Evolutionary conservation across 2,113 vertebrate genomes (phyloP).

Genomic region (Dipodomys ordii): DNA sequence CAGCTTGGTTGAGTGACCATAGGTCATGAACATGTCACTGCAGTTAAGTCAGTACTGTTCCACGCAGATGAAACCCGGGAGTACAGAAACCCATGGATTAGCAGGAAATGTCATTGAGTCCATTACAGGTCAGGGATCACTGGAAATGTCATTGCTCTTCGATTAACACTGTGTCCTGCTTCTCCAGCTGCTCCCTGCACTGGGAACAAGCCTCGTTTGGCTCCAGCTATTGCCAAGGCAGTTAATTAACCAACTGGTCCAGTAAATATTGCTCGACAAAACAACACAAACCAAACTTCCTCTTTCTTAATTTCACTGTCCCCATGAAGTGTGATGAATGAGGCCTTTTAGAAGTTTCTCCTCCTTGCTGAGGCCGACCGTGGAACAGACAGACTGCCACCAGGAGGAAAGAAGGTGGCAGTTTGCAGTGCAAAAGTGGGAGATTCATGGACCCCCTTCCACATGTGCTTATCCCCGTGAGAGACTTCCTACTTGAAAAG

Average conservation of each 20-base stretch:
- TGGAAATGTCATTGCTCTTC: slow-evolving; percentile 65
- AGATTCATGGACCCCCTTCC: neutral
- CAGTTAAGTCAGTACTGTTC: slow-evolving; percentile 68
- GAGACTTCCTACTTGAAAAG: neutral
- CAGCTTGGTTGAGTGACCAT: neutral
- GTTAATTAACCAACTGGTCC: slow-evolving; percentile 58
- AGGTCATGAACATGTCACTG: slow-evolving; percentile 31
- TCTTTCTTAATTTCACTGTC: neutral
- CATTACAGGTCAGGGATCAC: slow-evolving; percentile 59
- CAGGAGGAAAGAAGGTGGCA: neutral
- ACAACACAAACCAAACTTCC: slow-evolving; percentile 36
- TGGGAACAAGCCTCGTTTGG: slow-evolving; percentile 40
- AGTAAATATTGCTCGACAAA: slow-evolving; percentile 47
- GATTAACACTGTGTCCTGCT: slow-evolving; percentile 18
- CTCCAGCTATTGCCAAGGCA: slow-evolving; percentile 71
- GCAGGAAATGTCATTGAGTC: slow-evolving; percentile 76
- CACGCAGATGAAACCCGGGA: slow-evolving; percentile 72
- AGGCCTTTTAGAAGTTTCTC: neutral
- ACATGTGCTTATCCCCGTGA: too few relatives aligned
- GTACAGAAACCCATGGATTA: slow-evolving; percentile 79
- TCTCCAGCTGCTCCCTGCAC: slow-evolving; percentile 67
- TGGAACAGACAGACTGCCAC: neutral
- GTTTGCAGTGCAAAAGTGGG: neutral
- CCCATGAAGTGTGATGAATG: neutral
- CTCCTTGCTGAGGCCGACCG: neutral